Evolutionary conservation across 2,888 invertebrate genomes (phyloP), one percentile per base, ranked within the genome.

Genomic region (Cephus rjabovi): DNA sequence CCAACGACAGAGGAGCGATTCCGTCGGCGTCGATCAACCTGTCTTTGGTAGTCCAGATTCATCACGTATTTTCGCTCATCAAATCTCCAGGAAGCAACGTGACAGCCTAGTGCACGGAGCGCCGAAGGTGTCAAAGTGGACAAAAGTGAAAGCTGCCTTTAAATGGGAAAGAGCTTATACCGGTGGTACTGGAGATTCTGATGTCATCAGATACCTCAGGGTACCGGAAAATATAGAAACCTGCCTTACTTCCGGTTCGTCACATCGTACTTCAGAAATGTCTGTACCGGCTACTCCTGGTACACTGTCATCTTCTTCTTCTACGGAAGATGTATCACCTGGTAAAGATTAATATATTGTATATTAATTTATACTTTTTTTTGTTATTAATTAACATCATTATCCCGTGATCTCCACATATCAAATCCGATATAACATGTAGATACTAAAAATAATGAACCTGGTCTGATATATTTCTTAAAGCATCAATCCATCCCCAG

Each of bases 101-200:
- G 73, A 68, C 23, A 75, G 40, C 56, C 75, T 76, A 34, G 79
- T 81, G 12, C 74, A 80, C 4, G 90, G 90, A n/a, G 83, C 87
- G 78, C 93, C 95, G 0, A 95, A 95, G 87, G 94, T 96, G 75
- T 97, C 97, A 0, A 97, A 97, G 89, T 97, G 97, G 97, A 97
- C 96, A 0, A 95, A 95, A 92, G 97, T 97, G 12, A 97, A 97
- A 91, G 96, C 97, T 74, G 97, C 97, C 23, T 96, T 97, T 86
- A 96, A 96, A 85, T 97, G 96, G 96, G 96, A 97, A 88, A 95
- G 95, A 84, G 96, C 96, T 0, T 94, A 94, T 82, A 92, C 92
- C 92, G 92, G 92, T 1, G 92, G 92, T 80, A 75, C 78, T 23
- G 70, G 74, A 34, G 92, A 91, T 30, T 40, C 75, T 15, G 92